A percentile compares a stretch with the other conserved stretches of the same genome.
phyloP scores from a whole-genome alignment of 2,113 vertebrate genomes.

The Polypterus senegalus region DNA sequence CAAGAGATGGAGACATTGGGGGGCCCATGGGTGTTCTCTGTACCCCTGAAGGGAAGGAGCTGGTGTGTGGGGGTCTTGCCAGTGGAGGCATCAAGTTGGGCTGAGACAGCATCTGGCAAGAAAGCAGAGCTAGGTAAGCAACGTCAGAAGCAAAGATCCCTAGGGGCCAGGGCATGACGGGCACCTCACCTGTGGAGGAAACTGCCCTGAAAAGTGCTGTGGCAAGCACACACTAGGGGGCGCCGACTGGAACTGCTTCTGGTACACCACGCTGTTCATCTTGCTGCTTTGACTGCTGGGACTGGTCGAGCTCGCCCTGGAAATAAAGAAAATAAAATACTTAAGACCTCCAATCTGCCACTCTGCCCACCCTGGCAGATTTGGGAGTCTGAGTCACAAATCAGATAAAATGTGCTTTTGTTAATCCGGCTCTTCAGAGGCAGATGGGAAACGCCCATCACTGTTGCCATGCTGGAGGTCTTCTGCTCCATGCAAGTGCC shows the following conservation, averaged over 20 bases:
- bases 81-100: slow-evolving; percentile 89
- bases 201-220: slow-evolving; percentile 80
- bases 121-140: neutral
- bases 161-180: neutral
- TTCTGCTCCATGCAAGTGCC: no score
- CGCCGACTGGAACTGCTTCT: slow-evolving; percentile 88
- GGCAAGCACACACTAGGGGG: slow-evolving; percentile 75
- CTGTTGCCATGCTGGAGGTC: no score
- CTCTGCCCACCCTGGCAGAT: no score
- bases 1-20: slow-evolving; percentile 63
- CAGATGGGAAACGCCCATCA: no score
- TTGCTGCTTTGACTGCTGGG: slow-evolving; percentile 93
- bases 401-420: no score
- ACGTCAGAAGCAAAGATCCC: neutral
- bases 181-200: slow-evolving; percentile 76
- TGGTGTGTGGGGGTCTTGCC: slow-evolving; percentile 79
- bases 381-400: no score
- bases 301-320: slow-evolving; percentile 88
- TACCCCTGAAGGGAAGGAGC: slow-evolving; percentile 79
- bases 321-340: neutral
- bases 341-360: no score
- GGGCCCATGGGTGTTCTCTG: slow-evolving; percentile 80
- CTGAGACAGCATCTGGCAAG: slow-evolving; percentile 81
- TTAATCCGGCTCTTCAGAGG: no score
- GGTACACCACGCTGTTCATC: slow-evolving; percentile 94